Evolutionary conservation across 2,888 invertebrate species (phyloP), one percentile per base, ranked within the genome.

Genomic region (Chydorus sphaericus): DNA sequence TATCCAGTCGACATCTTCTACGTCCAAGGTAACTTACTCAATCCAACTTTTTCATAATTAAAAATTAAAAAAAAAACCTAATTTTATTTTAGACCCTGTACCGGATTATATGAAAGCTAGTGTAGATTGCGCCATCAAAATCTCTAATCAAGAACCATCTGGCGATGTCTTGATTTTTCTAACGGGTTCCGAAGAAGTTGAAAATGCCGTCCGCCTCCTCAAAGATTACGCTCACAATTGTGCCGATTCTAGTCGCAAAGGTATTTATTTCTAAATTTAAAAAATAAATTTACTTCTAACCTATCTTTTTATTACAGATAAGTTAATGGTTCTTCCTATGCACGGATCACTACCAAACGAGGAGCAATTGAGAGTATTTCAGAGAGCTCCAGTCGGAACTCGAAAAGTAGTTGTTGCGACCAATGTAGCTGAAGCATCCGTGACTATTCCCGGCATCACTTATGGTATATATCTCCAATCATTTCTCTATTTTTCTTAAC

Each of bases 371-470:
- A 83, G 83, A 66, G 92, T 87, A 1, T 93, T 94, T 67, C 69
- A 72, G 59, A 81, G 83, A 63, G 73, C 73, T 10, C 81, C 85
- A 3, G 66, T 77, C 59, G 82, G 82, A 31, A 78, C 81, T 0
- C 74, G 97, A 29, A 97, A 96, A 72, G 81, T 96, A 23, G 81
- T 98, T 0, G 74, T 97, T 4, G 87, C 96, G 0, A 97, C 96
- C 0, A 97, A 97, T 67, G 87, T 98, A 54, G 96, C 97, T 0
- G 97, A 98, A 71, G 90, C 97, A 0, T 93, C 94, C 1, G 81
- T 97, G 18, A 97, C 97, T 0, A 92, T 97, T 65, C 83, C 86
- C 4, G 93, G 93, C 26, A 82, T 98, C 60, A 83, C 83, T 30
- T 92, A 91, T 70, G 88, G 89, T 89, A 71, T 71, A 68, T 60